Conservation (phyloP, 2,113 vertebrate species). For the Cisticola juncidis region DNA sequence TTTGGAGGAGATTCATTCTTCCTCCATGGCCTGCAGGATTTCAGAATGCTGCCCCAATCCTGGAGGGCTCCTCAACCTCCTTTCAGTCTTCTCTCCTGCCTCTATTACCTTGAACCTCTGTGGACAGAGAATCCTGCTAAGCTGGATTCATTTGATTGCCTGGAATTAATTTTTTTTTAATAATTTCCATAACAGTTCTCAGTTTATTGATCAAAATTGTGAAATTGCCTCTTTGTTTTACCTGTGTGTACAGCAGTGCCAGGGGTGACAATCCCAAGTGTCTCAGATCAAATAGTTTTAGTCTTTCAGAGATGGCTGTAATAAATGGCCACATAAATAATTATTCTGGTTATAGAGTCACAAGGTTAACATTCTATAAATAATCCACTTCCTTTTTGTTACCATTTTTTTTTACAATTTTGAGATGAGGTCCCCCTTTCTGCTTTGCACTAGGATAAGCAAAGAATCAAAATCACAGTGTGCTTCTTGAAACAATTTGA, state of each 20-base stretch:
- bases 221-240: background rate
- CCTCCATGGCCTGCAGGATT: background rate
- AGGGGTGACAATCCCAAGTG: background rate
- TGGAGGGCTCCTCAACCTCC: background rate
- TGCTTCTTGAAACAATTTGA: background rate
- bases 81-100: background rate
- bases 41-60: background rate
- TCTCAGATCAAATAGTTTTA: background rate
- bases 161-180: background rate
- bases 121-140: background rate
- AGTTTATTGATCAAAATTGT: background rate
- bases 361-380: constrained; percentile 23
- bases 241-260: background rate
- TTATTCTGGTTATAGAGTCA: constrained; percentile 27
- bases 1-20: background rate
- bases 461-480: background rate
- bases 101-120: background rate
- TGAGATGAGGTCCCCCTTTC: constrained; percentile 6
- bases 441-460: background rate
- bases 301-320: background rate
- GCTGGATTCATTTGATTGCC: background rate
- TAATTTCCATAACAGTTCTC: accelerated
- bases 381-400: background rate
- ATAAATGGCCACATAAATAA: constrained; percentile 40
- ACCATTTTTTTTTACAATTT: background rate